A percentile compares a stretch with the other conserved stretches of the same genome.
These are phyloP conservation scores for Drosophila birchii DNA, from an alignment of 2,888 invertebrate species.

Conservation along the genomic window DNA sequence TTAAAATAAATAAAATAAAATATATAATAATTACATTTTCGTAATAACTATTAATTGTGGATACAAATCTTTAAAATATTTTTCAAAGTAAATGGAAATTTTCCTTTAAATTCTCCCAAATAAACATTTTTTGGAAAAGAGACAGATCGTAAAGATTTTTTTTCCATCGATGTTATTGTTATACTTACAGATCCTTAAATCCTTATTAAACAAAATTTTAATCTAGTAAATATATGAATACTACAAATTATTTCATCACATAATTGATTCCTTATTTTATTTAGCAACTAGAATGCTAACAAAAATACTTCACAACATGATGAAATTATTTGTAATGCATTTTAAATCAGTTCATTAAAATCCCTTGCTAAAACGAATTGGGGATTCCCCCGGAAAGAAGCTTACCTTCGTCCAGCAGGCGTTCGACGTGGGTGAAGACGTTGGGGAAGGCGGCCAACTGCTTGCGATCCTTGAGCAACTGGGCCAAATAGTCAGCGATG, in stretches of 20 bases:
- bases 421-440: conserved; percentile 99
- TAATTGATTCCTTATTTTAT: not conserved
- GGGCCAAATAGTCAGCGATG: conserved; percentile 99
- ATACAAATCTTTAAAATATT: too few species aligned
- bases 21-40: too few species aligned
- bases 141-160: too few species aligned
- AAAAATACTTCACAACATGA: not conserved
- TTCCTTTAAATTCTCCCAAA: too few species aligned
- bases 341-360: not conserved
- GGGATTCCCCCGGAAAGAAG: not conserved
- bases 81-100: too few species aligned
- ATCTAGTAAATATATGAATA: too few species aligned
- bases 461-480: conserved; percentile 99
- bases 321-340: not conserved
- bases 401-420: conserved; percentile 99
- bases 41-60: too few species aligned
- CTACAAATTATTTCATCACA: not conserved
- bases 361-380: not conserved
- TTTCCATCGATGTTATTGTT: too few species aligned
- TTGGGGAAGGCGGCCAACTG: conserved; percentile 99
- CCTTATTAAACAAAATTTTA: too few species aligned
- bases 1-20: too few species aligned
- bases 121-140: too few species aligned
- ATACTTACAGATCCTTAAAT: too few species aligned
- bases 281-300: not conserved